A percentile compares a stretch with the other conserved stretches of the same genome.
phyloP scores from a whole-genome alignment of 2,797 vertebrate species.

The Gallinago nigripennis region DNA sequence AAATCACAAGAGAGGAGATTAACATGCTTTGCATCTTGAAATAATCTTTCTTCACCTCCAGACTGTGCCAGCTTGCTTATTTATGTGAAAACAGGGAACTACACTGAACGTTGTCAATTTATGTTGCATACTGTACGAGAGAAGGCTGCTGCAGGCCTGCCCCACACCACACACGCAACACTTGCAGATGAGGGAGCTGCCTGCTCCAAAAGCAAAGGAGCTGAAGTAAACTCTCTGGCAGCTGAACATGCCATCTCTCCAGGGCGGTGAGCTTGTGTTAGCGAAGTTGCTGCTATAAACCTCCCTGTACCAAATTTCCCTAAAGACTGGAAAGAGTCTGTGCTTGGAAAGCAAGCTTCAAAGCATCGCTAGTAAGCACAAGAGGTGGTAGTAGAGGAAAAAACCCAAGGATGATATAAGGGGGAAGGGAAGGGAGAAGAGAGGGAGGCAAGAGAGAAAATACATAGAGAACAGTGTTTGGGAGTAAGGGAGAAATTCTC shows the following conservation, averaged over 20 bases:
- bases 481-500: constrained; percentile 17
- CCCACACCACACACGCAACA: neutral
- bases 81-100: neutral
- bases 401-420: neutral
- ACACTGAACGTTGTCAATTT: neutral
- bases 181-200: neutral
- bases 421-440: neutral
- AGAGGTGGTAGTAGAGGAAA: neutral
- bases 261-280: neutral
- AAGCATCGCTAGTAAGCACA: neutral
- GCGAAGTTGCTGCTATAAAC: neutral
- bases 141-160: neutral
- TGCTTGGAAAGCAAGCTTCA: neutral
- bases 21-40: constrained; percentile 28
- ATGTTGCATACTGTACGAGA: neutral
- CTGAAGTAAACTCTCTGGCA: neutral
- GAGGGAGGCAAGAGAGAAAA: neutral
- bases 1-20: constrained; percentile 35
- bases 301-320: neutral
- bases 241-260: neutral
- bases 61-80: neutral
- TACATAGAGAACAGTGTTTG: neutral
- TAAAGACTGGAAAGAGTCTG: neutral
- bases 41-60: constrained; percentile 38
- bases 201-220: neutral